These are phyloP conservation scores for Polymixis lichenea DNA, from an alignment of 2,888 invertebrate genomes.

Conservation along the genomic window DNA sequence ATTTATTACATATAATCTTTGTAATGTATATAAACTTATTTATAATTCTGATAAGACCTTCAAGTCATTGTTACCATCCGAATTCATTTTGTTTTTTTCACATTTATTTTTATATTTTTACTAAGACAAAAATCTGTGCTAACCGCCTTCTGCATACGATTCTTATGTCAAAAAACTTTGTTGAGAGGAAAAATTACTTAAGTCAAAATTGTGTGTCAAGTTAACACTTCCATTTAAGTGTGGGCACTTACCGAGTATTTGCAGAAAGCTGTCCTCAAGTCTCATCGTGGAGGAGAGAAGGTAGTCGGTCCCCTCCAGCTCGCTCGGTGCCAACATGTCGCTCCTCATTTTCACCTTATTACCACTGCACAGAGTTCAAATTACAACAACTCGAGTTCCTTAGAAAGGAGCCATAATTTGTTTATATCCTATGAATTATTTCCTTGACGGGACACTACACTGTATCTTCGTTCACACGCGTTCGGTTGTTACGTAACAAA, in stretches of 20 bases:
- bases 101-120: not conserved
- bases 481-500: constrained; percentile 59
- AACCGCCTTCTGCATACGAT: not conserved
- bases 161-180: not conserved
- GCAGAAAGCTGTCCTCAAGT: constrained; percentile 91
- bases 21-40: not conserved
- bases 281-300: constrained; percentile 91
- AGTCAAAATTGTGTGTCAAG: constrained; percentile 11
- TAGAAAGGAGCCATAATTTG: constrained; percentile 69
- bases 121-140: not conserved
- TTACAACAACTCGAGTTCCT: constrained; percentile 61
- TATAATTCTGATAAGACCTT: constrained; percentile 27
- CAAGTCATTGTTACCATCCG: constrained; percentile 16
- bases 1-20: constrained; percentile 14
- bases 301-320: constrained; percentile 92
- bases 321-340: constrained; percentile 88
- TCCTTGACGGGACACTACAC: constrained; percentile 64
- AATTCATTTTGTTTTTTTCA: not conserved
- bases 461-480: constrained; percentile 64
- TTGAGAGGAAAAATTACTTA: not conserved
- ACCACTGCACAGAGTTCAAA: constrained; percentile 72
- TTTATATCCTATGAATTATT: constrained; percentile 63
- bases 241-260: constrained; percentile 90
- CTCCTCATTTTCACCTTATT: constrained; percentile 85
- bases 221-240: constrained; percentile 13